Conservation (phyloP, 64 coral and sea anemone species). For the Stichodactyla helianthus region DNA sequence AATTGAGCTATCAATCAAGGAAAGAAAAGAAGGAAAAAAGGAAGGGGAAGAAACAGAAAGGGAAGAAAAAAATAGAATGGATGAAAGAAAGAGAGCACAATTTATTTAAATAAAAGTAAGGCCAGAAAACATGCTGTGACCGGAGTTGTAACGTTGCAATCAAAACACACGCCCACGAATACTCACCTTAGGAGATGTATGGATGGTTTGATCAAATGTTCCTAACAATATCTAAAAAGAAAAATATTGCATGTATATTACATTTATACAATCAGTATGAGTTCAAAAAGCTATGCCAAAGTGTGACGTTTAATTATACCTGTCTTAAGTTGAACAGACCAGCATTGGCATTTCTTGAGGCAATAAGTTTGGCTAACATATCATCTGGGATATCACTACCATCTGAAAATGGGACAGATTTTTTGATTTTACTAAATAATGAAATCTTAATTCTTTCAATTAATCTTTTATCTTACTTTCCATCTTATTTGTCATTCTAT, state of each 20-base stretch:
- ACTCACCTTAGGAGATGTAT: conserved; percentile 76
- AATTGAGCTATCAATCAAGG: not conserved
- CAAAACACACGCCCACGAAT: not conserved
- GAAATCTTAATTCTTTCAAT: not conserved
- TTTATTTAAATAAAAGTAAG: not conserved
- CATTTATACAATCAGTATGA: no score
- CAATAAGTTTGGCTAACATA: conserved; percentile 76
- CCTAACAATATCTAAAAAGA: conserved; percentile 75
- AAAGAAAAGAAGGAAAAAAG: not conserved
- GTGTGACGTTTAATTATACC: not conserved
- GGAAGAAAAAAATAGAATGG: not conserved
- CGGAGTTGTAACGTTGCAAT: not conserved
- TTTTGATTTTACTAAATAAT: not conserved
- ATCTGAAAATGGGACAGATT: conserved; percentile 32
- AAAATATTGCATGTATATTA: not conserved
- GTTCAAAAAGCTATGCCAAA: not conserved
- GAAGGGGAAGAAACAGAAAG: not conserved
- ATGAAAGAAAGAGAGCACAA: not conserved
- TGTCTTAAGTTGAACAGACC: conserved; percentile 90
- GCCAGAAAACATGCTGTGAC: not conserved
- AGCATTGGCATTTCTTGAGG: conserved; percentile 79
- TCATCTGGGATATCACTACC: conserved; percentile 71
- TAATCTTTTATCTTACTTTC: not conserved
- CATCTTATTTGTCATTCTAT: no score
- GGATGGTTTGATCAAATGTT: conserved; percentile 94